phyloP scores from a whole-genome alignment of 92 coral and sea anemone species.

The Diadumene lineata region DNA sequence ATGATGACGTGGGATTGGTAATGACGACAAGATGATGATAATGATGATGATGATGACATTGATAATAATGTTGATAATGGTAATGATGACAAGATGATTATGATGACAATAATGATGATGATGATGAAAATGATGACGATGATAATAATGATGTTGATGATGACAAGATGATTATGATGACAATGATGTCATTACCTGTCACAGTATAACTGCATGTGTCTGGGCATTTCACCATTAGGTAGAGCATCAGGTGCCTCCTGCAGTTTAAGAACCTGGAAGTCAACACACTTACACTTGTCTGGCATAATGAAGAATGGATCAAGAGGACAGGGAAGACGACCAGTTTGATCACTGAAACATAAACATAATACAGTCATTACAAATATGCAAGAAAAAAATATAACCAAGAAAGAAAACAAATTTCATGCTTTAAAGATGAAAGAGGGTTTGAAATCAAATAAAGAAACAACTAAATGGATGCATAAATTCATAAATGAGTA shows the following conservation, averaged over 20 bases:
- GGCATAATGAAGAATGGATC: conserved; percentile 99
- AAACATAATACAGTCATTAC: too few species aligned
- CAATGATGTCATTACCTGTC: conserved; percentile 74
- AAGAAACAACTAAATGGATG: too few species aligned
- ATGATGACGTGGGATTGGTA: neutral
- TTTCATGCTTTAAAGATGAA: too few species aligned
- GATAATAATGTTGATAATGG: neutral
- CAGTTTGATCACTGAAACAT: conserved; percentile 83
- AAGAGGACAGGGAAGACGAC: conserved; percentile 94
- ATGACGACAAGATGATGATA: neutral
- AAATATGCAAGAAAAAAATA: neutral
- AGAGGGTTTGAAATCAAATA: too few species aligned
- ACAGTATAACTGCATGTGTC: conserved; percentile 98
- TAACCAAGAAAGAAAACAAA: neutral
- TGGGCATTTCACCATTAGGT: conserved; percentile 99
- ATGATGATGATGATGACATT: neutral
- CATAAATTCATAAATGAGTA: too few species aligned
- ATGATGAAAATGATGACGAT: neutral
- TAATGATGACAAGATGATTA: neutral
- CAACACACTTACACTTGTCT: conserved; percentile 98
- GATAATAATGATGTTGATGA: neutral
- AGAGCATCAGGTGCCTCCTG: conserved; percentile 98
- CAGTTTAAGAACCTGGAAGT: conserved; percentile 92
- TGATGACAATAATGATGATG: neutral
- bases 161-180: too few species aligned